Evolutionary conservation across 2,888 invertebrate species (phyloP), one percentile per base, ranked within the genome.

Genomic region (Parnassius glacialis): DNA sequence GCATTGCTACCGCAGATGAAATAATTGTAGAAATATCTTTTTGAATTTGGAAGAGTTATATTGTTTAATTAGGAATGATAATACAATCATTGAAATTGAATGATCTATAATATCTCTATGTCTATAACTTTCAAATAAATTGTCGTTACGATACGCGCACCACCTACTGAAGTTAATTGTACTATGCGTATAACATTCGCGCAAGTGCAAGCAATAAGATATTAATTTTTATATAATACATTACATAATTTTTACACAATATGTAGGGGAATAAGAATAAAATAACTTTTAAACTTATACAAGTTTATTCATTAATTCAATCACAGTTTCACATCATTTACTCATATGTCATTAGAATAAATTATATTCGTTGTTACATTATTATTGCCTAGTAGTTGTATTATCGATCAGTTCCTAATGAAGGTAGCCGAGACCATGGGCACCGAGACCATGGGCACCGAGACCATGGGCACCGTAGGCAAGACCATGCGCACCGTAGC

Each of bases 401-500:
- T 51, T 41, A 41, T 34, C 47, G 45, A 52, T 52, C 47, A 11
- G 10, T 57, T 45, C 42, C 13, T 63, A 63, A 63, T 63, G 63
- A 63, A 52, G 59, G 59, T 63, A 63, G 42, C 63, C 63, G 55
- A n/a, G n/a, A n/a, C n/a, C n/a, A n/a, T n/a, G n/a, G n/a, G 42
- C 61, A 10, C 65, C 65, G 34, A 67, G 58, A 54, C 67, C 70
- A 57, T 67, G 64, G 51, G 61, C 67, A 16, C 44, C 73, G 66
- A 69, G 68, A 58, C 72, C 72, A 61, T 76, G 70, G 10, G 71
- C 71, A 13, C 65, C 66, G 34, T 58, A 12, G 65, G 67, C 64
- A 60, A 68, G 65, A 13, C 62, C 68, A 60, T 78, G 69, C 52
- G 74, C 74, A 25, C 74, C 74, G 45, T 70, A 69, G 48, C 73